Conservation (phyloP, 1,140 invertebrate genomes). For the Apis laboriosa region DNA sequence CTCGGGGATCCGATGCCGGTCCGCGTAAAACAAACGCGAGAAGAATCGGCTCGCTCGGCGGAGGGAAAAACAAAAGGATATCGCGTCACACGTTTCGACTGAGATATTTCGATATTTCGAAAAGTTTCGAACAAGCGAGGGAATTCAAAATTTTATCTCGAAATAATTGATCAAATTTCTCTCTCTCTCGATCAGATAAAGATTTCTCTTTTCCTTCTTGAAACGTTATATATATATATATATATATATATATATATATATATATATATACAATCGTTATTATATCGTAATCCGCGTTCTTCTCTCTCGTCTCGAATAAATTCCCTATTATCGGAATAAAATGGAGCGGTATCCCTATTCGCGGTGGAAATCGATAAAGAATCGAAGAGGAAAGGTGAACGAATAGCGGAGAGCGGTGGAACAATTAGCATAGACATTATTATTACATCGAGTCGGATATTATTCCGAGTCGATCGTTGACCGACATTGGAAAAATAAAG, state of each 20-base stretch:
- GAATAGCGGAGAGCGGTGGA: neutral
- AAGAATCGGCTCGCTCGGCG: neutral
- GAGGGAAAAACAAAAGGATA: too few relatives aligned
- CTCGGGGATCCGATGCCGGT: constrained; percentile 20
- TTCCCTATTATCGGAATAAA: neutral
- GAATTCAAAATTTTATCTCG: too few relatives aligned
- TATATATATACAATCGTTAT: neutral
- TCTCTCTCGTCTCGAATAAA: neutral
- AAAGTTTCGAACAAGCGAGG: too few relatives aligned
- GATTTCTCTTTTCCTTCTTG: neutral
- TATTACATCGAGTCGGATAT: constrained; percentile 15
- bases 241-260: too few relatives aligned
- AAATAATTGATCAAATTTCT: too few relatives aligned
- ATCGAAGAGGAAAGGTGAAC: neutral
- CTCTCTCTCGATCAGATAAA: too few relatives aligned
- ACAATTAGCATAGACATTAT: constrained; percentile 12
- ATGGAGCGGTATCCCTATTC: neutral
- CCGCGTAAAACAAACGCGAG: constrained; percentile 35
- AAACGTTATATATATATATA: neutral
- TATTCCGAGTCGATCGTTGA: constrained; percentile 29
- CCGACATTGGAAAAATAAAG: constrained; percentile 38
- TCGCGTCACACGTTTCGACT: too few relatives aligned
- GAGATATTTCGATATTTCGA: too few relatives aligned
- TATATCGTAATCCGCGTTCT: neutral
- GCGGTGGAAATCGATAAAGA: neutral